phyloP scores from a whole-genome alignment of 1,140 invertebrate species.

The Lepeophtheirus salmonis region DNA sequence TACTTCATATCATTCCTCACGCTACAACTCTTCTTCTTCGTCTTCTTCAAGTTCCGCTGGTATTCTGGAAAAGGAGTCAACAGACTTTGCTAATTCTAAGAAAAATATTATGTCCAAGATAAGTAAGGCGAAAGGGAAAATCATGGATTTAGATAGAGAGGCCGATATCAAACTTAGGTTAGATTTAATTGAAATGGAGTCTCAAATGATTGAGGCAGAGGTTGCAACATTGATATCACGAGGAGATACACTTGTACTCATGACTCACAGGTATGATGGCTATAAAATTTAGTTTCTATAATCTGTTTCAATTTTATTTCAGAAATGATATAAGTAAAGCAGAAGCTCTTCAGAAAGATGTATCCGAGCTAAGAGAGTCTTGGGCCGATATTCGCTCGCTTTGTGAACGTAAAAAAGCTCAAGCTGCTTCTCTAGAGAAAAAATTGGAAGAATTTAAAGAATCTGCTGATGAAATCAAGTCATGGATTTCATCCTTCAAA shows the following conservation, averaged over 20 bases:
- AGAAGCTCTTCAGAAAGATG: slow-evolving; percentile 35
- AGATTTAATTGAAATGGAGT: slow-evolving; percentile 41
- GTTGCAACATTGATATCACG: slow-evolving; percentile 54
- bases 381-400: slow-evolving; percentile 46
- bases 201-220: slow-evolving; percentile 47
- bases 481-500: too few relatives aligned
- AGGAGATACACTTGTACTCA: slow-evolving; percentile 50
- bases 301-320: too few relatives aligned
- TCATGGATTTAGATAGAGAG: slow-evolving; percentile 20
- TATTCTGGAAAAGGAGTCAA: too few relatives aligned
- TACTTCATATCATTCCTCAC: too few relatives aligned
- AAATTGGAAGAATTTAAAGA: slow-evolving; percentile 10
- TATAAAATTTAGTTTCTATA: too few relatives aligned
- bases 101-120: not conserved
- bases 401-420: slow-evolving; percentile 33
- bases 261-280: slow-evolving; percentile 36
- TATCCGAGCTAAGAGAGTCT: slow-evolving; percentile 37
- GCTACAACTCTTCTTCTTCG: too few relatives aligned
- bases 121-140: not conserved
- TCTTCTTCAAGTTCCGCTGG: too few relatives aligned
- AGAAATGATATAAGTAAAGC: slow-evolving; percentile 34
- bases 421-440: not conserved
- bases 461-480: slow-evolving; percentile 15
- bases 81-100: slow-evolving; percentile 1
- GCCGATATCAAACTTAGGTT: slow-evolving; percentile 20